Evolutionary conservation across 2,888 invertebrate species (phyloP).

Genomic region (Yponomeuta cagnagella): DNA sequence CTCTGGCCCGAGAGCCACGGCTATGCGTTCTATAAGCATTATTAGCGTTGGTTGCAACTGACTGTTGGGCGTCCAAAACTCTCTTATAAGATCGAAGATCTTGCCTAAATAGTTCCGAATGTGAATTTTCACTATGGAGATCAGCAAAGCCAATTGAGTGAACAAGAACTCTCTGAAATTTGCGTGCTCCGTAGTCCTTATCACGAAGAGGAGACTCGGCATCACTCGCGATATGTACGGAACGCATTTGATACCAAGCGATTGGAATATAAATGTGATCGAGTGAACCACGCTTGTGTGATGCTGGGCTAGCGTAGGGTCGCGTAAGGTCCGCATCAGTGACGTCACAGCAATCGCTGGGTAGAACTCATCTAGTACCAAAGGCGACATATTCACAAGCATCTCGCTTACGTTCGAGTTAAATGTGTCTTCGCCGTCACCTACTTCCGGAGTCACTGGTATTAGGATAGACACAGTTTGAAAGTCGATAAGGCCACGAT

Average conservation of each 20-base stretch:
- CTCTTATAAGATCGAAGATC: constrained; percentile 93
- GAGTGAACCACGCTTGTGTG: constrained; percentile 97
- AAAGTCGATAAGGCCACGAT: constrained; percentile 92
- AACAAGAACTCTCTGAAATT: constrained; percentile 95
- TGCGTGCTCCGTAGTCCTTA: constrained; percentile 86
- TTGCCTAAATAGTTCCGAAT: constrained; percentile 96
- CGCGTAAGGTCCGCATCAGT: constrained; percentile 94
- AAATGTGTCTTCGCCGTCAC: constrained; percentile 76
- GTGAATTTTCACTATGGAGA: constrained; percentile 97
- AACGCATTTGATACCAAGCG: constrained; percentile 94
- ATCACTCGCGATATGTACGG: constrained; percentile 94
- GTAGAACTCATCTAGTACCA: constrained; percentile 96
- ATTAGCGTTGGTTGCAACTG: constrained; percentile 92
- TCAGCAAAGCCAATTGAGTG: constrained; percentile 93
- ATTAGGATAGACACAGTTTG: constrained; percentile 88
- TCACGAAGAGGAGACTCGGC: constrained; percentile 91
- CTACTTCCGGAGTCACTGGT: constrained; percentile 81
- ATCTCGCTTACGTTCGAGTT: constrained; percentile 89
- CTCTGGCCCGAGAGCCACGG: constrained; percentile 94
- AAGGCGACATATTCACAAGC: constrained; percentile 93
- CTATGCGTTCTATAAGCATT: constrained; percentile 93
- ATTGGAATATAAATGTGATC: constrained; percentile 97
- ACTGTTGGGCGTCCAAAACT: constrained; percentile 93
- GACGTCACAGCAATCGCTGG: constrained; percentile 97
- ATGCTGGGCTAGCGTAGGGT: constrained; percentile 91